These are phyloP conservation scores for Chiroxiphia lanceolata DNA, from an alignment of 2,797 vertebrate genomes.

Conservation along the genomic window DNA sequence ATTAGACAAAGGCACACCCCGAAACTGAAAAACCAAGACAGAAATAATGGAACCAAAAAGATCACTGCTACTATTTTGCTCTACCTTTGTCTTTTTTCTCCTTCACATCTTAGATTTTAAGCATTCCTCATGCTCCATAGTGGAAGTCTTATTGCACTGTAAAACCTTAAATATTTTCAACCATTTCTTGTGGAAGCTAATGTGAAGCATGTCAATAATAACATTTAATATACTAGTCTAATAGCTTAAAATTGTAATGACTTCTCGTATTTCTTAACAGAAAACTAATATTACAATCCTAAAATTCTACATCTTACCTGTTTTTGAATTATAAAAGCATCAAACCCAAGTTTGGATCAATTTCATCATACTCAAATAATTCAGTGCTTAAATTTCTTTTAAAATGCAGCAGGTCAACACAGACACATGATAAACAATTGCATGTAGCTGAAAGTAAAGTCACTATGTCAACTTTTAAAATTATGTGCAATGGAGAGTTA, in stretches of 20 bases:
- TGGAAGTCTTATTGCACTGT: neutral
- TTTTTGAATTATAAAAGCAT: neutral
- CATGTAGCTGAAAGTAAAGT: neutral
- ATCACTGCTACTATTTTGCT: neutral
- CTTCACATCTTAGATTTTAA: neutral
- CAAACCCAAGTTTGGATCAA: neutral
- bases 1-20: neutral
- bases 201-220: neutral
- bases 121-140: neutral
- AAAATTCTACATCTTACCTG: neutral
- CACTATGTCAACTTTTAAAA: neutral
- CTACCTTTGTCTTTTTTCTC: neutral
- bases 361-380: neutral
- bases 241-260: neutral
- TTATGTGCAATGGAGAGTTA: neutral
- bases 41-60: neutral
- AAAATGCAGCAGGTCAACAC: neutral
- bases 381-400: neutral
- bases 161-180: neutral
- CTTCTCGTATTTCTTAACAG: neutral
- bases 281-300: neutral
- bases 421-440: neutral
- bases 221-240: neutral
- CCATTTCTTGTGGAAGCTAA: neutral
- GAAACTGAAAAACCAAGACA: neutral